Conservation (phyloP, 2,797 vertebrate genomes). For the Chrosomus eos region DNA sequence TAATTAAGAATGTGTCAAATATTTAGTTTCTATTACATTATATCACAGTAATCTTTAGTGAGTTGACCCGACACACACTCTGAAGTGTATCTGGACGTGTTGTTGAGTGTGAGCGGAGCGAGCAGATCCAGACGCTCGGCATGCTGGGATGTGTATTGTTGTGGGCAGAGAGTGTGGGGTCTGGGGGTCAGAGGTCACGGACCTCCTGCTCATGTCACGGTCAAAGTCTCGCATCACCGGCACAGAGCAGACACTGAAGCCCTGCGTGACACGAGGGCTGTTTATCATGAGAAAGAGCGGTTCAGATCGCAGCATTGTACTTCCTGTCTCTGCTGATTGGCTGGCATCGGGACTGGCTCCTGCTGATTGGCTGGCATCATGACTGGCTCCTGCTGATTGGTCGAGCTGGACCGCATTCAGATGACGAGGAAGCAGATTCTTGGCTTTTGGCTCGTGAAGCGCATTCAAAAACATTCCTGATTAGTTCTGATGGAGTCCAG, state of each 20-base stretch:
- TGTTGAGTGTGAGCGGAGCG: too few relatives aligned
- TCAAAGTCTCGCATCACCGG: slow-evolving; percentile 68
- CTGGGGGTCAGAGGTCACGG: slow-evolving; percentile 52
- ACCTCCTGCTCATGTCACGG: slow-evolving; percentile 64
- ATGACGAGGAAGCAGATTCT: slow-evolving; percentile 27
- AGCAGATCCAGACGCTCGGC: slow-evolving; percentile 1
- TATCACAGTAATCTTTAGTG: too few relatives aligned
- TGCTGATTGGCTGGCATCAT: slow-evolving; percentile 47
- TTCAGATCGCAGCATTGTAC: slow-evolving; percentile 45
- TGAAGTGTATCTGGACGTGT: too few relatives aligned
- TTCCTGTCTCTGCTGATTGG: slow-evolving; percentile 42
- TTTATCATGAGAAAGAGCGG: slow-evolving; percentile 80
- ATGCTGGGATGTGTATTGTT: slow-evolving; percentile 56
- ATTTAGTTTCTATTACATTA: too few relatives aligned
- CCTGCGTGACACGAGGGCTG: slow-evolving; percentile 71
- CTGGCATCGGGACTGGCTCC: slow-evolving; percentile 40
- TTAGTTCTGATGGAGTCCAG: neutral
- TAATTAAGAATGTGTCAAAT: too few relatives aligned
- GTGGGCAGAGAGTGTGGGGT: slow-evolving; percentile 46
- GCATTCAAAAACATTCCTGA: neutral
- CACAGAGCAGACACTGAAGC: slow-evolving; percentile 81
- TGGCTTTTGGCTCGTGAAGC: slow-evolving; percentile 23
- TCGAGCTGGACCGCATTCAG: slow-evolving; percentile 63
- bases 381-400: slow-evolving; percentile 38
- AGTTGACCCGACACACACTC: too few relatives aligned